Conservation (phyloP, 1,140 invertebrate species). For the Zaprionus gabonicus region DNA sequence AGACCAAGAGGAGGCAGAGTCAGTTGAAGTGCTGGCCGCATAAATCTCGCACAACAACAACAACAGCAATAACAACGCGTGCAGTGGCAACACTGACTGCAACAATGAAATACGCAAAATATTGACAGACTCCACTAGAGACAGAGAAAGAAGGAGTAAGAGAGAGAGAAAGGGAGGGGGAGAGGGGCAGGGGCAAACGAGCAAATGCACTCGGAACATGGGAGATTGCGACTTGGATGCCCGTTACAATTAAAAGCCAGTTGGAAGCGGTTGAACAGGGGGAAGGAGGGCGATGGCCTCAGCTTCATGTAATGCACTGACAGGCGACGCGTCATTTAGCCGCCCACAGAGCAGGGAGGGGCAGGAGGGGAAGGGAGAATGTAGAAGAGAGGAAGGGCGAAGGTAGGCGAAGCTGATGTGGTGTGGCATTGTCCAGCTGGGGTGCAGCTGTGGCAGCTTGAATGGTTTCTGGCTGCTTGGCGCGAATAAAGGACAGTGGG, state of each 20-base stretch:
- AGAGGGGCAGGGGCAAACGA: not conserved
- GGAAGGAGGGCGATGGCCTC: not conserved
- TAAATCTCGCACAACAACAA: conserved; percentile 61
- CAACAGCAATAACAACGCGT: conserved; percentile 39
- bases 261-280: not conserved
- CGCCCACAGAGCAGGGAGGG: conserved; percentile 31
- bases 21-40: conserved; percentile 41
- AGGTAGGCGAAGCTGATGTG: not conserved
- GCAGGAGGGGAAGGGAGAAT: conserved; percentile 24
- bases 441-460: conserved; percentile 64
- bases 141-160: not conserved
- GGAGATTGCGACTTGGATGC: conserved; percentile 53
- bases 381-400: not conserved
- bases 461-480: conserved; percentile 62
- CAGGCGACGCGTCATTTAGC: conserved; percentile 74
- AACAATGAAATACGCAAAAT: conserved; percentile 82
- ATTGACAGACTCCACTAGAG: conserved; percentile 60
- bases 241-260: conserved; percentile 70
- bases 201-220: conserved; percentile 66
- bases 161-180: conserved; percentile 6
- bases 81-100: conserved; percentile 43
- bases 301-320: conserved; percentile 69
- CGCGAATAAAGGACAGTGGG: conserved; percentile 70
- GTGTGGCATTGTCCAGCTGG: conserved; percentile 37
- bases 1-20: not conserved